Evolutionary conservation across 2,113 vertebrate genomes (phyloP), one percentile per base, ranked within the genome.

Genomic region (Panthera leo): DNA sequence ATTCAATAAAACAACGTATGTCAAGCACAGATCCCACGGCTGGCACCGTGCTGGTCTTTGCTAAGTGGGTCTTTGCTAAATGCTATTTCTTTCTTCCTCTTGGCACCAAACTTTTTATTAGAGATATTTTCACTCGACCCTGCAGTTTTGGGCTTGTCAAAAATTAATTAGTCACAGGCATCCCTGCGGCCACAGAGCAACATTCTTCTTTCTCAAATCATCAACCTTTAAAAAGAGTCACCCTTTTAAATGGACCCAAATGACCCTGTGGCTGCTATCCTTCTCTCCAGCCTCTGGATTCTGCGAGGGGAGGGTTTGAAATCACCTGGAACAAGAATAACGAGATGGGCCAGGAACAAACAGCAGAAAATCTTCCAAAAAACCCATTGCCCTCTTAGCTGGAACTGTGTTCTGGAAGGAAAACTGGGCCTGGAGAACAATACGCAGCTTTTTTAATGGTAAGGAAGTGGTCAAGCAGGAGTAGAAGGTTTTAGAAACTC

Each of bases 11-110:
- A 36, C 10, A 2, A 3, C 0, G 2, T 36, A 55, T 5, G n/a
- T 53, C n/a, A 9, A 7, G 15, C n/a, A 9, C 31, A 13, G 31
- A 29, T 0, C 14, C 8, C 42, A 1, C 0, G 2, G 12, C 34
- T 8, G 2, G 45, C 8, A 2, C 36, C 27, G 27, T 15, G 51
- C 12, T 23, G 12, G 53, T 23, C 68, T 53, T 7, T 10, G 27
- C 29, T 14, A 5, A 19, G 5, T 2, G 25, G 25, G 8, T 31
- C 58, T 9, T 36, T 3, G 78, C 3, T 11, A 36, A 39, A n/a
- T 23, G 25, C 42, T 7, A 0, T 39, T 80, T 61, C 42, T 65
- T 39, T 76, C 14, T 18, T 79, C 31, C 19, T 42, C 21, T 3
- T 27, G 8, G 14, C 48, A 13, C 7, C 48, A 34, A n/a, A n/a